phyloP scores from a whole-genome alignment of 2,113 vertebrate genomes.

The Felis chaus region DNA sequence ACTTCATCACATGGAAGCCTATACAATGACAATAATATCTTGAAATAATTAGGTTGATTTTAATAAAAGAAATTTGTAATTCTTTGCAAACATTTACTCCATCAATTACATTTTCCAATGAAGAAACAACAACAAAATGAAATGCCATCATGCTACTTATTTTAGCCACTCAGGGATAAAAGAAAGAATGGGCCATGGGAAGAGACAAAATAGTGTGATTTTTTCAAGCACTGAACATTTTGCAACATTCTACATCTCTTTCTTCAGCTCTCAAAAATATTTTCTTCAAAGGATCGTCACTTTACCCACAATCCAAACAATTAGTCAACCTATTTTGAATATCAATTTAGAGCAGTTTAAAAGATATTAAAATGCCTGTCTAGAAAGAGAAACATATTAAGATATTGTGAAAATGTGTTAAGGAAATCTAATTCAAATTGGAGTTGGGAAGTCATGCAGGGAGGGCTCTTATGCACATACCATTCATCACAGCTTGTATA shows the following conservation, averaged over 20 bases:
- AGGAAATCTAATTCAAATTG: neutral
- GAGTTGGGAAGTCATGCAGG: neutral
- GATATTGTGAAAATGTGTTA: neutral
- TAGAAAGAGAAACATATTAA: neutral
- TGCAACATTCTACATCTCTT: neutral
- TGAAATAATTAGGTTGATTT: neutral
- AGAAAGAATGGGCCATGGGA: neutral
- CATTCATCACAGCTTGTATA: neutral
- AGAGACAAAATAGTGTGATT: neutral
- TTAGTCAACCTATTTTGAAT: neutral
- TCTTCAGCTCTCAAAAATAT: slow-evolving; percentile 32
- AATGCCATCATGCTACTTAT: neutral
- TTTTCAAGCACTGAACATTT: neutral
- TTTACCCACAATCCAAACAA: neutral
- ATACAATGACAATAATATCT: neutral
- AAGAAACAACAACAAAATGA: neutral
- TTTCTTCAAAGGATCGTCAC: neutral
- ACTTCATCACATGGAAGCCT: neutral
- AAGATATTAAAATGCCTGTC: neutral
- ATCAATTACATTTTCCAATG: neutral
- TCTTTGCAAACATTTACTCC: neutral
- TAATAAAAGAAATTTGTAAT: neutral
- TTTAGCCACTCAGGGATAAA: neutral
- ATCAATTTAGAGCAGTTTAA: neutral
- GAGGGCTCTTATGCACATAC: neutral